A percentile compares a stretch with the other conserved stretches of the same genome.
phyloP scores from a whole-genome alignment of 2,797 vertebrate species.

The Gallinago solitaria region DNA sequence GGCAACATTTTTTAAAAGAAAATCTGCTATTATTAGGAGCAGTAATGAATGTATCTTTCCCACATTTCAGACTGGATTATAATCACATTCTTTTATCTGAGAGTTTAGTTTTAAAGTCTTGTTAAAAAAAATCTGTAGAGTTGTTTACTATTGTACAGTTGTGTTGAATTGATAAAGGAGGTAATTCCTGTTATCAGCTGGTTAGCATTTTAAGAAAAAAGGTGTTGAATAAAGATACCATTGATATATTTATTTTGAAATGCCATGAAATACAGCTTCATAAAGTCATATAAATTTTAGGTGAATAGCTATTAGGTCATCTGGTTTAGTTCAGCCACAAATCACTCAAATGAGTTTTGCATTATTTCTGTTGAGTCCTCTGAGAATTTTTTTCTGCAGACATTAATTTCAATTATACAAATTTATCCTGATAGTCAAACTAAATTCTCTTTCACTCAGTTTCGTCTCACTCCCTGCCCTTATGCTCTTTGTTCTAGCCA shows the following conservation, averaged over 20 bases:
- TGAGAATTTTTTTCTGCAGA: constrained; percentile 10
- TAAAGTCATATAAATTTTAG: not conserved
- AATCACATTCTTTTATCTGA: not conserved
- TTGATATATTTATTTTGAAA: constrained; percentile 13
- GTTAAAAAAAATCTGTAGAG: not conserved
- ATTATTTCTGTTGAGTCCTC: not conserved
- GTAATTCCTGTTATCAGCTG: not conserved
- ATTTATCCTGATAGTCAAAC: constrained; percentile 33
- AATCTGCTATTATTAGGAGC: not conserved
- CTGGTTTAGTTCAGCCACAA: constrained; percentile 25
- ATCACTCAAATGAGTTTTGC: constrained; percentile 41
- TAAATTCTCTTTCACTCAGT: constrained; percentile 51
- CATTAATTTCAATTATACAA: constrained; percentile 54
- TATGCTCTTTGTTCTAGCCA: not conserved
- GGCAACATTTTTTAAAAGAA: not conserved
- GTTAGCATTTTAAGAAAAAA: not conserved
- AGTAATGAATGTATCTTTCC: not conserved
- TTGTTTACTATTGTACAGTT: not conserved
- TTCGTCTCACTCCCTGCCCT: not conserved
- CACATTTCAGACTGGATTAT: not conserved
- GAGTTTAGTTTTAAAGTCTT: not conserved
- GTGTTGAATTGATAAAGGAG: not conserved
- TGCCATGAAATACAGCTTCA: not conserved
- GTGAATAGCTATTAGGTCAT: constrained; percentile 28
- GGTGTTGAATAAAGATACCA: not conserved